Conservation (phyloP, 1,140 invertebrate species). For the Oryzaephilus surinamensis region DNA sequence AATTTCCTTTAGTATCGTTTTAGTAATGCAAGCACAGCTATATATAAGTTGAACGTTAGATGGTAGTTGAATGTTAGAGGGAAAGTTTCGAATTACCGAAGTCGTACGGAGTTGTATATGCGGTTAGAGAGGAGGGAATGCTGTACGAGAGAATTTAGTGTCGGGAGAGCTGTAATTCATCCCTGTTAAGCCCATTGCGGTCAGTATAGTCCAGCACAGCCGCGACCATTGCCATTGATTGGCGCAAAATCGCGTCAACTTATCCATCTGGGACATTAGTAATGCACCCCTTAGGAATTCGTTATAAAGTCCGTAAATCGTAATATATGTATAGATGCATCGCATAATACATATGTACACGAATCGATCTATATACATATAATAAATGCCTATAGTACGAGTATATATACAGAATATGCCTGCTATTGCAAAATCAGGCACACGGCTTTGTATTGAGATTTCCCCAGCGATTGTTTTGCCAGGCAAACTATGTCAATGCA, state of each 20-base stretch:
- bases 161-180: conserved; percentile 34
- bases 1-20: too few relatives aligned
- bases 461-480: conserved; percentile 17
- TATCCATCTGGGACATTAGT: conserved; percentile 30
- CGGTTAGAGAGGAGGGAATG: too few relatives aligned
- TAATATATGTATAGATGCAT: conserved; percentile 4
- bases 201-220: conserved; percentile 18
- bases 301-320: conserved; percentile 27
- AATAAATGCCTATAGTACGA: not conserved
- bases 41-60: too few relatives aligned
- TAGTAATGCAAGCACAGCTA: too few relatives aligned
- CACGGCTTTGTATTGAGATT: conserved; percentile 15
- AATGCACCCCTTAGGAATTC: conserved; percentile 29
- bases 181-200: conserved; percentile 28
- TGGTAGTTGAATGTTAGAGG: too few relatives aligned
- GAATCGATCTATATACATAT: not conserved
- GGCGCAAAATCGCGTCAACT: conserved; percentile 33
- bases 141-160: too few relatives aligned
- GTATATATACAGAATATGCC: not conserved
- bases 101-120: too few relatives aligned
- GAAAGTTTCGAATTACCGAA: too few relatives aligned
- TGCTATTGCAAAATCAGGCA: conserved; percentile 11
- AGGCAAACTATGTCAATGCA: not conserved
- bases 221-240: conserved; percentile 30
- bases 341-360: not conserved